phyloP scores from a whole-genome alignment of 2,888 invertebrate genomes.

The Allophyes oxyacanthae region DNA sequence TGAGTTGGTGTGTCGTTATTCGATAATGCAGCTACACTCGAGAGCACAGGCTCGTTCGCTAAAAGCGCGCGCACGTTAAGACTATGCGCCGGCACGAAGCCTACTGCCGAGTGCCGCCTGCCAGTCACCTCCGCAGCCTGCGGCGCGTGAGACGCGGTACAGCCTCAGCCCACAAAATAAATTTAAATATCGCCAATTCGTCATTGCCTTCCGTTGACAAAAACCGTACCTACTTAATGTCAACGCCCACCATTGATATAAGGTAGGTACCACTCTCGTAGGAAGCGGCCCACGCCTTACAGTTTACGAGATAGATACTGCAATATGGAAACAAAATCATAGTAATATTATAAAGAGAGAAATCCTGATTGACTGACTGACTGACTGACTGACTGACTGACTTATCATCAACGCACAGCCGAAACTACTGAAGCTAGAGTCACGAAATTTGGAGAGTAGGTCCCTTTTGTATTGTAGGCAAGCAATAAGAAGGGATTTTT shows the following conservation, averaged over 20 bases:
- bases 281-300: constrained; percentile 79
- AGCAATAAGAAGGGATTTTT: no score
- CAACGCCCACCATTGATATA: constrained; percentile 79
- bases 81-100: constrained; percentile 75
- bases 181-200: constrained; percentile 82
- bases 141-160: constrained; percentile 62
- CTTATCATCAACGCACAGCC: no score
- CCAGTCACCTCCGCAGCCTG: constrained; percentile 48
- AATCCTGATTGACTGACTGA: no score
- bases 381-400: no score
- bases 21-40: constrained; percentile 87
- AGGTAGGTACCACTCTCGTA: constrained; percentile 74
- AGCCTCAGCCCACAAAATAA: constrained; percentile 77
- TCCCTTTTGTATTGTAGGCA: no score
- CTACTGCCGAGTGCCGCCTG: constrained; percentile 69
- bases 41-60: constrained; percentile 69
- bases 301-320: constrained; percentile 56
- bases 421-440: no score
- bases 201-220: constrained; percentile 83
- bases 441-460: no score
- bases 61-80: constrained; percentile 71
- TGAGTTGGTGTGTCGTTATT: constrained; percentile 63
- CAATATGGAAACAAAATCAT: constrained; percentile 63
- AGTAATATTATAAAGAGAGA: no score
- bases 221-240: constrained; percentile 82